Evolutionary conservation across 2,113 vertebrate genomes (phyloP), one percentile per base, ranked within the genome.

Genomic region (Tauraco erythrolophus): DNA sequence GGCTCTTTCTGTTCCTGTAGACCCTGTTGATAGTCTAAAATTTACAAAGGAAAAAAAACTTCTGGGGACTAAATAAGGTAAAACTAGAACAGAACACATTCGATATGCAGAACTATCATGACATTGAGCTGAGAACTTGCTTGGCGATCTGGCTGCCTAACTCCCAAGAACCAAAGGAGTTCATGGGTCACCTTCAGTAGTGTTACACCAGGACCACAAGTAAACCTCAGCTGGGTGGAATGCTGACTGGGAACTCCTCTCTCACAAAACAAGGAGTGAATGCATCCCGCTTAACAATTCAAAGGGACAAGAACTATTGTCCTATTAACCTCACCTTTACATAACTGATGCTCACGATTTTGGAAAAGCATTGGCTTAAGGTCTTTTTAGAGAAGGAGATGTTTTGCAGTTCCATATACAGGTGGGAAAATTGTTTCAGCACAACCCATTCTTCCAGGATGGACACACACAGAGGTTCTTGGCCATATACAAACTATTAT

Each of bases 241-340:
- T 8, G 37, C 45, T 31, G 39, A 7, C 62, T 41, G 24, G 45
- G 27, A 72, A 30, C 28, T 45, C 24, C 46, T 8, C 23, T 19
- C 2, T 24, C 33, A 41, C 37, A n/a, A 33, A 39, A 27, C 19
- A 27, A 35, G 8, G 35, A 50, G 19, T 4, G 35, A 60, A 25
- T 19, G 19, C 45, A 61, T 4, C 50, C 46, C 41, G 23, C 22
- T 41, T 37, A 16, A 16, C 0, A 1, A 25, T 19, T 56, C 39
- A 54, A 56, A 66, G 65, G 28, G 41, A 54, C 46, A 43, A 14
- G 24, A 72, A 43, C 53, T 45, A 21, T 31, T 31, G 33, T 45
- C 21, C 35, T 78, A 41, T 86, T 64, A 65, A 78, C 77, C 25
- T 30, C 53, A 51, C 33, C 19, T 82, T 92, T 75, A 50, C 18